Base-by-base conservation (phyloP, 2,888 invertebrate genomes). In the Calameuta idolon region DNA sequence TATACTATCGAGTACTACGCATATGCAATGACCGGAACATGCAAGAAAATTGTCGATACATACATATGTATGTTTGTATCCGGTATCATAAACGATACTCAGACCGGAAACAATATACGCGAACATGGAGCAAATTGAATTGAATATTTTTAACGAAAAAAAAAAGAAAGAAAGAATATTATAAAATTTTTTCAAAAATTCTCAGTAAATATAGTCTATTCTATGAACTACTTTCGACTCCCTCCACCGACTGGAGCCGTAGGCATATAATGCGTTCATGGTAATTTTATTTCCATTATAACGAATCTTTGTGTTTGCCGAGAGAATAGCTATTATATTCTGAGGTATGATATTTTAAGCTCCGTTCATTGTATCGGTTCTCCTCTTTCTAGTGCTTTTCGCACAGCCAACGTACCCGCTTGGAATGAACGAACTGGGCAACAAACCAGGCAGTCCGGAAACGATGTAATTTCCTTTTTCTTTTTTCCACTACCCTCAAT, bases 221-320 rank as follows among this genome's bases (percentile, higher is more conserved):
- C 23, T 23, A 55, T 55, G 9, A 55, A 55, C 23, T 55, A 55
- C 23, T 9, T 55, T 55, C 23, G 55, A 9, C 23, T 23, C 23
- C 55, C 23, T 55, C 23, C 23, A 9, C 55, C 9, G 55, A 55
- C 9, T 55, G 55, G 9, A 55, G 23, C 23, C 23, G 9, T 9
- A 55, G 23, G 23, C 23, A 55, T 55, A 23, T 55, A 55, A 23
- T 55, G 55, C 55, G 55, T 55, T 55, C 23, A 55, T 9, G 55
- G 55, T 31, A n/a, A 40, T 73, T 74, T 79, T 77, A 76, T 75
- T 31, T 55, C 30, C 40, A 69, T 33, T 69, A 35, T 33, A 77
- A 81, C 81, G 79, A 78, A 81, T 79, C 76, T 75, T 34, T 73
- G 71, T 79, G 77, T 74, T 34, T 71, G 15, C 31, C 33, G 33